A percentile compares a stretch with the other conserved stretches of the same genome.
phyloP scores from a whole-genome alignment of 2,113 vertebrate genomes.

The Leptobrachium ailaonicum region DNA sequence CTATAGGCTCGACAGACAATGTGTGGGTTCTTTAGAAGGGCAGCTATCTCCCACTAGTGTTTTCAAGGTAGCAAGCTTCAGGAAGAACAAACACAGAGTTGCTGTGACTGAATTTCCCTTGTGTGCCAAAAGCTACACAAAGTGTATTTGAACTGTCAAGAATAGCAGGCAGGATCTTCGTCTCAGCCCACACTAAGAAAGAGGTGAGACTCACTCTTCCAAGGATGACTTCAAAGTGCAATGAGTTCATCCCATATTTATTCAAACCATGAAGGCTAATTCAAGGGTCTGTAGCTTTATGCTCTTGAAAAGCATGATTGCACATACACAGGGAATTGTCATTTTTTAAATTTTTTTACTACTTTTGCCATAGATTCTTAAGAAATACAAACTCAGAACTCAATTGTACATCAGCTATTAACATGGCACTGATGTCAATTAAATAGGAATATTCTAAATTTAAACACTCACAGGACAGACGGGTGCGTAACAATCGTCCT shows the following conservation, averaged over 20 bases:
- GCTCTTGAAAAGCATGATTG: too few relatives aligned
- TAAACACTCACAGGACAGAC: too few relatives aligned
- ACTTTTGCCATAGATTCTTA: too few relatives aligned
- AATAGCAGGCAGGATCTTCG: neutral
- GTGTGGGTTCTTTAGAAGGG: neutral
- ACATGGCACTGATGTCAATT: too few relatives aligned
- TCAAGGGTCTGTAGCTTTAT: neutral
- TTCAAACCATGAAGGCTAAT: neutral
- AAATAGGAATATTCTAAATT: too few relatives aligned
- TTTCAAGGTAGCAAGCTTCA: neutral
- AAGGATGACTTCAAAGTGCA: neutral
- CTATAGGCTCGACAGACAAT: neutral
- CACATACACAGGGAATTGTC: too few relatives aligned
- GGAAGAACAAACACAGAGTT: neutral
- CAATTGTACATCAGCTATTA: too few relatives aligned
- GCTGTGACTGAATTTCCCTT: neutral
- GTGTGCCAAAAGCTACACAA: neutral
- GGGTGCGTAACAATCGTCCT: too few relatives aligned
- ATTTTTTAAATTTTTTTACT: too few relatives aligned
- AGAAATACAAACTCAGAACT: too few relatives aligned
- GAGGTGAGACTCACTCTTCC: neutral
- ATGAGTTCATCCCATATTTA: neutral
- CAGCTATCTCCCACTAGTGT: neutral
- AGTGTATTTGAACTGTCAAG: neutral
- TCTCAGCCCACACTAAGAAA: neutral